Evolutionary conservation across 2,113 vertebrate genomes (phyloP).

Genomic region (Myotis brandtii): DNA sequence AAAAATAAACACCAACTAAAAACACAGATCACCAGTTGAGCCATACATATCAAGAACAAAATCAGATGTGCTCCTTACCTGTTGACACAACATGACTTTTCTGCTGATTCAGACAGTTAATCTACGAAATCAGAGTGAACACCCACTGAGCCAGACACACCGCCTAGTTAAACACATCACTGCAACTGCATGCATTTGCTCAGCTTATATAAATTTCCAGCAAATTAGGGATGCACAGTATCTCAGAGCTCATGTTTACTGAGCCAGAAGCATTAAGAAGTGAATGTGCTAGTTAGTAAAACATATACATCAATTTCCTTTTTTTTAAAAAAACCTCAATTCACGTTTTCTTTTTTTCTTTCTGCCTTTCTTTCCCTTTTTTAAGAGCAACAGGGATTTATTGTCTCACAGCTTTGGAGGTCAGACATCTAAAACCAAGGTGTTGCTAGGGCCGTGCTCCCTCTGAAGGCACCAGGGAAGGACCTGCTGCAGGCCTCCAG

Average conservation of each 20-base stretch:
- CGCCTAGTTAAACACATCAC: neutral
- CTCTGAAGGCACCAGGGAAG: neutral
- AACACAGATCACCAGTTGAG: slow-evolving; percentile 28
- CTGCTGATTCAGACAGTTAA: slow-evolving; percentile 78
- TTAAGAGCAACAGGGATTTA: neutral
- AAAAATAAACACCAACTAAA: slow-evolving; percentile 81
- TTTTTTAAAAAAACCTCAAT: neutral
- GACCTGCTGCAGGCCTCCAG: neutral
- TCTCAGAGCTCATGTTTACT: neutral
- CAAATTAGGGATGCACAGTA: neutral
- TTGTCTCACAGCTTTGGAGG: neutral
- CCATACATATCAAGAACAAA: slow-evolving; percentile 53
- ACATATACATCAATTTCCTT: rapidly evolving
- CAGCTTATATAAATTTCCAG: neutral
- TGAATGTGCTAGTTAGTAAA: neutral
- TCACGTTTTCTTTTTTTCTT: rapidly evolving
- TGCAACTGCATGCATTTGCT: neutral
- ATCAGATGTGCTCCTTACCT: slow-evolving; percentile 65
- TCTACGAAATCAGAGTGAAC: slow-evolving; percentile 70
- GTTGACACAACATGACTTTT: slow-evolving; percentile 81
- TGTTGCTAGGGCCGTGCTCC: neutral
- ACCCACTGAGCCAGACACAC: slow-evolving; percentile 44
- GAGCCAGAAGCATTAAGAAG: neutral
- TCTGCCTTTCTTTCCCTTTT: neutral
- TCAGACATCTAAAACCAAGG: neutral